phyloP scores from a whole-genome alignment of 2,888 invertebrate genomes.

The Calliphora vomitoria region DNA sequence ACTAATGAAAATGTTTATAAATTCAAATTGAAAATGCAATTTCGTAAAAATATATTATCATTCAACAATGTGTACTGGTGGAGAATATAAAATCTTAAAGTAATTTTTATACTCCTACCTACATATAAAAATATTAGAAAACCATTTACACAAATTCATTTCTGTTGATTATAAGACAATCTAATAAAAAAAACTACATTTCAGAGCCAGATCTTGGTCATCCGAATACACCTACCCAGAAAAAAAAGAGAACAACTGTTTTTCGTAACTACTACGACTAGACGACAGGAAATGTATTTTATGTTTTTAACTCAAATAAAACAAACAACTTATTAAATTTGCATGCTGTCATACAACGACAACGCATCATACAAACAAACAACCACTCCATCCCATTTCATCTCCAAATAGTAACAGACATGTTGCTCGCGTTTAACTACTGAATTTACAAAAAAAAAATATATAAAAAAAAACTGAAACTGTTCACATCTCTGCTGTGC shows the following conservation, averaged over 20 bases:
- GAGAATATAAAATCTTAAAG: too few species aligned
- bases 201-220: background rate
- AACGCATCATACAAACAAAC: background rate
- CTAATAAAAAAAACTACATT: background rate
- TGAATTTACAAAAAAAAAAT: background rate
- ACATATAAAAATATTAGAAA: background rate
- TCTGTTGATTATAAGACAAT: background rate
- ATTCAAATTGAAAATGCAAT: too few species aligned
- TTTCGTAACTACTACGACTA: slow-evolving; percentile 76
- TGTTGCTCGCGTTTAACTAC: slow-evolving; percentile 72
- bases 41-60: too few species aligned
- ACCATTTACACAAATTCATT: background rate
- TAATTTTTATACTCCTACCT: too few species aligned
- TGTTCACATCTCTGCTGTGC: slow-evolving; percentile 48
- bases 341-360: slow-evolving; percentile 78
- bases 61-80: too few species aligned
- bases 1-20: too few species aligned
- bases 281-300: slow-evolving; percentile 83
- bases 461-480: slow-evolving; percentile 55
- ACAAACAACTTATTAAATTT: slow-evolving; percentile 81
- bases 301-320: slow-evolving; percentile 77
- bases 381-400: slow-evolving; percentile 8
- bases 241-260: slow-evolving; percentile 2
- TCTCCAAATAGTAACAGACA: slow-evolving; percentile 74
- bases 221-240: background rate